Conservation (phyloP, 2,797 vertebrate genomes). For the Schizopygopsis malacanthus region DNA sequence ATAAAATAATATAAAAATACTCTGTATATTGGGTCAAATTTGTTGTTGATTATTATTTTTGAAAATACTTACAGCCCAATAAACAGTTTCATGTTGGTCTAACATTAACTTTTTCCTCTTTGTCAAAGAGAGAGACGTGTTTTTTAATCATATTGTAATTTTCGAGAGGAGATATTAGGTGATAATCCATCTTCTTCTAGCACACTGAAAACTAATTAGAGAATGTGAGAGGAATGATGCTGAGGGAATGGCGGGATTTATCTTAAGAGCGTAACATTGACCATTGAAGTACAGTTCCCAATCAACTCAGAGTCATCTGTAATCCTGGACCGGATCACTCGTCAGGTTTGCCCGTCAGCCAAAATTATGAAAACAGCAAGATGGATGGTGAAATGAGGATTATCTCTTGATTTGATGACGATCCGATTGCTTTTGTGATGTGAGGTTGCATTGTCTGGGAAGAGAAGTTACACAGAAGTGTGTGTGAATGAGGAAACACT, state of each 20-base stretch:
- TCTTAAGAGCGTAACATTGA: conserved; percentile 46
- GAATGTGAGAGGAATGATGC: conserved; percentile 67
- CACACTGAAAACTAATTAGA: conserved; percentile 70
- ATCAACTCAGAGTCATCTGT: conserved; percentile 41
- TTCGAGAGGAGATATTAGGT: conserved; percentile 75
- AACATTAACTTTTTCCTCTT: conserved; percentile 2
- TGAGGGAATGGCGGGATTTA: conserved; percentile 51
- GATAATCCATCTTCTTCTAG: conserved; percentile 75
- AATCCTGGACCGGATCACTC: conserved; percentile 31
- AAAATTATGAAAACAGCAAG: conserved; percentile 40
- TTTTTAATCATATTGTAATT: conserved; percentile 74
- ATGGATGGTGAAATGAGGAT: conserved; percentile 3
- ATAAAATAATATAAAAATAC: conserved; percentile 12
- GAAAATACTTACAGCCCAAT: not conserved
- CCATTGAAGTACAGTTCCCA: conserved; percentile 45
- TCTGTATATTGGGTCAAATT: not conserved
- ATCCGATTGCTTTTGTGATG: conserved; percentile 12
- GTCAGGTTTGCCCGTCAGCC: not conserved
- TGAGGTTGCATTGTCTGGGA: conserved; percentile 10
- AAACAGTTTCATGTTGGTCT: not conserved
- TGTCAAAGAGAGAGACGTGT: conserved; percentile 2
- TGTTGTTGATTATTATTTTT: not conserved
- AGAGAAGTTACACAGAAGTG: conserved; percentile 21
- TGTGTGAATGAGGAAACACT: not conserved
- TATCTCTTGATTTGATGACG: conserved; percentile 17